Evolutionary conservation across 1,140 invertebrate genomes (phyloP), one percentile per base, ranked within the genome.

Genomic region (Amphibalanus amphitrite): DNA sequence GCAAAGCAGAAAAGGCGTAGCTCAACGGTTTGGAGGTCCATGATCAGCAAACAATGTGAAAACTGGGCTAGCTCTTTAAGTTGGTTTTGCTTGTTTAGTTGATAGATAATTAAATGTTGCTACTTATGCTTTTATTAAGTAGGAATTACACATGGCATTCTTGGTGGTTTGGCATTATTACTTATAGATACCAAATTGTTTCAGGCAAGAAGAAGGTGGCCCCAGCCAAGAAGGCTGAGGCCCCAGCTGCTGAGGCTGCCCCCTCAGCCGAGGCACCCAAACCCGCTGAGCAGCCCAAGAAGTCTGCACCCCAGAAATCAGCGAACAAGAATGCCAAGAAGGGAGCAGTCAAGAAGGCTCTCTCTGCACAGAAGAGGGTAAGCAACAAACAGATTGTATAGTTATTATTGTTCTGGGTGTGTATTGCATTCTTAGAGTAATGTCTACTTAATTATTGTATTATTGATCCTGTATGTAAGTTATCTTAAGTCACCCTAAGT

Each of bases 321-420:
- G 20, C 6, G 1, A 59, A 59, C 47, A 59, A 59, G 47, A 59
- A 59, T 59, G 47, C 47, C 28, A 74, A 74, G 69, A 70, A 73
- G 28, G 70, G 72, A 38, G 77, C 80, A 38, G 74, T 81, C 26
- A 78, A 79, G 67, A 83, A 82, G 75, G 90, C 89, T 70, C 82
- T 86, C 67, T 90, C 89, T 79, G 84, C 86, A 28, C 89, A 91
- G 80, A 88, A 88, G 76, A 93, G 92, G 86, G 91, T 91, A 79
- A 78, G 76, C 75, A 28, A 20, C 29, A 26, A 64, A 71, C 29
- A 13, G 25, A 30, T 20, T 4, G 26, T n/a, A 28, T 74, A 29
- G 38, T 38, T 28, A 64, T 71, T n/a, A n/a, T n/a, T n/a, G 23
- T 23, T 65, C 40, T 1, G 25, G 29, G 28, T 74, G 40, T 0